Evolutionary conservation across 2,113 vertebrate genomes (phyloP).

Genomic region (Hirundichthys speculiger): DNA sequence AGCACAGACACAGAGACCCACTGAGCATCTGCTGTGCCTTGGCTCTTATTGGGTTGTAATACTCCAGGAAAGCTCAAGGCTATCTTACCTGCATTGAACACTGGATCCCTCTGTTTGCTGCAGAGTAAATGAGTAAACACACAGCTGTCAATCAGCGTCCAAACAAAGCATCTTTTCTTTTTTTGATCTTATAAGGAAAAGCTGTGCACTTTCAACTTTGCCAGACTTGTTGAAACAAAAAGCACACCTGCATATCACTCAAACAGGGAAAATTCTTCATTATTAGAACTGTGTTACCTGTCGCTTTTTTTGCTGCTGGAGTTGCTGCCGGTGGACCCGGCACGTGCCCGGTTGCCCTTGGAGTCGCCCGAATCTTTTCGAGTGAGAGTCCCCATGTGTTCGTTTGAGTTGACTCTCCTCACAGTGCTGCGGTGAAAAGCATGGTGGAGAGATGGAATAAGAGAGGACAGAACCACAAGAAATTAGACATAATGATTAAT

Average conservation of each 20-base stretch:
- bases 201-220: background rate
- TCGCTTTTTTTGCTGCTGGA: slow-evolving; percentile 95
- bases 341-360: slow-evolving; percentile 90
- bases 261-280: background rate
- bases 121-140: slow-evolving; percentile 66
- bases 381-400: slow-evolving; percentile 87
- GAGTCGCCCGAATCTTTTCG: slow-evolving; percentile 91
- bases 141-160: slow-evolving; percentile 58
- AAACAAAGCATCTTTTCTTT: slow-evolving; percentile 13
- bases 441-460: background rate
- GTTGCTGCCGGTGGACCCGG: slow-evolving; percentile 94
- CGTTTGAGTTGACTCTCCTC: slow-evolving; percentile 94
- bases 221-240: background rate
- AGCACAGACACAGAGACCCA: slow-evolving; percentile 40
- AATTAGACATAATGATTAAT: background rate
- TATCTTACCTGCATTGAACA: slow-evolving; percentile 95
- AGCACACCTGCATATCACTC: background rate
- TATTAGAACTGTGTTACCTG: slow-evolving; percentile 77
- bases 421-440: slow-evolving; percentile 80
- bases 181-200: slow-evolving; percentile 8
- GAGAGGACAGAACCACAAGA: background rate
- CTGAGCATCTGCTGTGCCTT: slow-evolving; percentile 25
- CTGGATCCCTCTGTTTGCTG: slow-evolving; percentile 97
- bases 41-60: slow-evolving; percentile 8
- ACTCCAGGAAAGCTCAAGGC: background rate